Evolutionary conservation across 2,888 invertebrate species (phyloP).

Genomic region (Netelia fuscicornis): DNA sequence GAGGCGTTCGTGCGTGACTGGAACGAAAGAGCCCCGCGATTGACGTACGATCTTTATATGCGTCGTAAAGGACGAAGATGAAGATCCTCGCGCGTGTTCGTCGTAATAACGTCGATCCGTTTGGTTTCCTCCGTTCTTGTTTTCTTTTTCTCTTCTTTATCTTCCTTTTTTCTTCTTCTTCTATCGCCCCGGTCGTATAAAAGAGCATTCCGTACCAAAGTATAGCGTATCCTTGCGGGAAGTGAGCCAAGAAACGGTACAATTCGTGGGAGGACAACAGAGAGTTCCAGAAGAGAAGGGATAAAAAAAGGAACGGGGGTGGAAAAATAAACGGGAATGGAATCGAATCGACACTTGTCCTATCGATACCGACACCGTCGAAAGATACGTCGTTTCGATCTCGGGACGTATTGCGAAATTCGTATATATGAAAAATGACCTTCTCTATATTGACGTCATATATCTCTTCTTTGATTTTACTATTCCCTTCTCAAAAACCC

Average conservation of each 20-base stretch:
- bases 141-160: constrained; percentile 6
- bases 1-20: constrained; percentile 15
- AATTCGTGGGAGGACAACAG: constrained; percentile 33
- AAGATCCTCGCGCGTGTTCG: constrained; percentile 56
- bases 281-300: constrained; percentile 18
- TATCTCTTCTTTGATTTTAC: background rate
- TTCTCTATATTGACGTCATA: background rate
- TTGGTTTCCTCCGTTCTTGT: constrained; percentile 3
- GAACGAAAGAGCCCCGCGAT: constrained; percentile 58
- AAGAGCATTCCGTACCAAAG: constrained; percentile 54
- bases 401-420: background rate
- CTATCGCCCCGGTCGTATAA: constrained; percentile 66
- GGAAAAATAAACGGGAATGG: constrained; percentile 22
- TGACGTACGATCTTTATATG: constrained; percentile 71
- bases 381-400: background rate
- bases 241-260: constrained; percentile 29
- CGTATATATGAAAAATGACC: background rate
- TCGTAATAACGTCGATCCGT: constrained; percentile 56
- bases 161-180: background rate
- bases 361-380: constrained; percentile 24
- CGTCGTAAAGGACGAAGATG: constrained; percentile 69
- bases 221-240: constrained; percentile 22
- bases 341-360: constrained; percentile 59
- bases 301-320: background rate
- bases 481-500: background rate